A percentile compares a stretch with the other conserved stretches of the same genome.
These are phyloP conservation scores for Orestias chungarensis DNA, from an alignment of 2,797 vertebrate genomes.

Conservation along the genomic window DNA sequence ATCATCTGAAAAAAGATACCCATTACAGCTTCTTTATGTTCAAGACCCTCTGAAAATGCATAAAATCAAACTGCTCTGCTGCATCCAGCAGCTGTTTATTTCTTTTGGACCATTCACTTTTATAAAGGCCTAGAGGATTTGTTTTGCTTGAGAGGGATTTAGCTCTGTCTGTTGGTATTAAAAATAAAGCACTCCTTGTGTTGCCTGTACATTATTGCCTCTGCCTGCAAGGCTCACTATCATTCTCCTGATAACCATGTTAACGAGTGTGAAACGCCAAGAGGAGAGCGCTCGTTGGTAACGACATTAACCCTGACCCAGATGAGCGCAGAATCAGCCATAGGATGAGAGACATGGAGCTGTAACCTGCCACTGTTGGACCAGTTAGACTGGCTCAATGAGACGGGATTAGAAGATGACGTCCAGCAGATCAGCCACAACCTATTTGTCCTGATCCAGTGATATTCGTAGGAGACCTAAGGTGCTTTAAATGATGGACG, in stretches of 20 bases:
- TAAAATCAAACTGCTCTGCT: constrained; percentile 25
- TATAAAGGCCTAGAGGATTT: constrained; percentile 67
- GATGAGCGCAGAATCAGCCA: constrained; percentile 44
- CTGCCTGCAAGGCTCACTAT: constrained; percentile 52
- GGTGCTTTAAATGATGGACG: constrained; percentile 63
- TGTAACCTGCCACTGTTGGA: constrained; percentile 20
- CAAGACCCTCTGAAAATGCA: constrained; percentile 21
- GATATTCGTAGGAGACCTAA: constrained; percentile 34
- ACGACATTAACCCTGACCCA: constrained; percentile 60
- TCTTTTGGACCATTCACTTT: constrained; percentile 41
- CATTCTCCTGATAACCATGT: constrained; percentile 33
- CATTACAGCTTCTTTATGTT: constrained; percentile 26
- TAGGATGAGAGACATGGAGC: constrained; percentile 47
- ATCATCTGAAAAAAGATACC: constrained; percentile 34
- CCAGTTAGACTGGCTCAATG: constrained; percentile 15
- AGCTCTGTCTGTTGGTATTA: constrained; percentile 69
- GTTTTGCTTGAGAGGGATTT: constrained; percentile 71
- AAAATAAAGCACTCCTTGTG: constrained; percentile 75
- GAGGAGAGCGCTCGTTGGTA: constrained; percentile 39
- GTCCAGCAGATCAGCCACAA: constrained; percentile 50
- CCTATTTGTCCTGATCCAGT: constrained; percentile 59
- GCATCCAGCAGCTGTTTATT: constrained; percentile 41
- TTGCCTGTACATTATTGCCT: constrained; percentile 64
- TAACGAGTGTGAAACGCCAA: constrained; percentile 47
- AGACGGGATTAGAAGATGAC: constrained; percentile 67